Percentiles rank a stretch among this genome's conserved stretches.
Conservation (phyloP, 2,888 invertebrate species). For the Erynnis tages region DNA sequence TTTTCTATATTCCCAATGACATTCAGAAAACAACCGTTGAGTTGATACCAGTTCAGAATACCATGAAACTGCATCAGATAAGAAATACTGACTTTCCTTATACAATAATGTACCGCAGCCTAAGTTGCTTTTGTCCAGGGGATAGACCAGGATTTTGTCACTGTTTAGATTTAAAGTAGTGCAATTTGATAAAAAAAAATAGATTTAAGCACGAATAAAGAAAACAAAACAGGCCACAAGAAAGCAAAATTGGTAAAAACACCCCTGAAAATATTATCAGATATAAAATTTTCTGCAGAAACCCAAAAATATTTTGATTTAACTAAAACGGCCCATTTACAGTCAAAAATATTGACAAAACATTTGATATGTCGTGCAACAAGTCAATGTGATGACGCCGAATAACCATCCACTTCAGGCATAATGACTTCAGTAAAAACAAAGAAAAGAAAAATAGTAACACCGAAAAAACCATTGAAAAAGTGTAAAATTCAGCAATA, state of each 20-base stretch:
- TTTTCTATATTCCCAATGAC: conserved; percentile 3
- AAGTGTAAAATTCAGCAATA: not conserved
- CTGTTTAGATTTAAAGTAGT: not conserved
- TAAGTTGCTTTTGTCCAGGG: not conserved
- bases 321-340: conserved; percentile 1
- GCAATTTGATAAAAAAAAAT: not conserved
- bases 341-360: not conserved
- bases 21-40: not conserved
- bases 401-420: not conserved
- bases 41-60: not conserved
- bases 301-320: not conserved
- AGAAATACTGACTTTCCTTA: not conserved
- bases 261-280: not conserved
- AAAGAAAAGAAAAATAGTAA: not conserved
- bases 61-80: conserved; percentile 10
- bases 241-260: not conserved
- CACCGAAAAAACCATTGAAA: not conserved
- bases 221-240: not conserved
- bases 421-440: not conserved
- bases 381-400: not conserved
- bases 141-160: not conserved
- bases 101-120: conserved; percentile 1
- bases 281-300: not conserved
- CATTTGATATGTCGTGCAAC: not conserved
- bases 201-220: not conserved